Evolutionary conservation across 2,797 vertebrate species (phyloP), one percentile per base, ranked within the genome.

Genomic region (Catostomus latipinnis): DNA sequence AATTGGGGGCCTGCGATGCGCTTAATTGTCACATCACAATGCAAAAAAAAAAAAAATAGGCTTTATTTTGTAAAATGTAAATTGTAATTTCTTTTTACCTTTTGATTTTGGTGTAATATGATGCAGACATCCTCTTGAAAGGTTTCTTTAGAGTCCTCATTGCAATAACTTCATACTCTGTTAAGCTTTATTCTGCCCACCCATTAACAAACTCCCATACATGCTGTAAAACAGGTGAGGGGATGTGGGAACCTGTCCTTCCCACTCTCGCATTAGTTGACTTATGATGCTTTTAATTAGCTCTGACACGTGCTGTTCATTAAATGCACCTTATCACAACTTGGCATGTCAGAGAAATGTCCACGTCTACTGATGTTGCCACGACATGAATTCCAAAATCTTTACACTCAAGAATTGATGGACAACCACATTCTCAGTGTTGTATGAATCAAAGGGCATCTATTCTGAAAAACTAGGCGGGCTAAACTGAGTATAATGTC

Each of bases 281-380:
- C 87, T 92, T 93, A 93, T 93, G 92, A 91, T 85, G 84, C 89
- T 83, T 87, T 89, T 93, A 93, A 94, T 94, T 92, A 92, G 80
- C 80, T 74, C 83, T 89, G 93, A 88, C 93, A 90, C 89, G 85
- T 86, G 81, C 89, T 87, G 85, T 90, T 93, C 92, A 93, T 94
- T 92, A 89, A 93, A 94, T 93, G 90, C 91, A 91, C 90, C 86
- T 92, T 90, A 93, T 93, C 92, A 92, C 92, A 91, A 90, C 89
- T 90, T 88, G 85, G 81, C 86, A 90, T 86, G 91, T 91, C 93
- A 88, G 66, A 81, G 83, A 87, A 82, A 89, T 92, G 91, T 83
- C 81, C 83, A 78, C 86, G 86, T 85, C 84, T 72, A 71, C 88
- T 87, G 85, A 87, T 86, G 88, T 89, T 90, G 83, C 88, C 80